These are phyloP conservation scores for Bombycilla garrulus DNA, from an alignment of 2,113 vertebrate species.

Conservation along the genomic window DNA sequence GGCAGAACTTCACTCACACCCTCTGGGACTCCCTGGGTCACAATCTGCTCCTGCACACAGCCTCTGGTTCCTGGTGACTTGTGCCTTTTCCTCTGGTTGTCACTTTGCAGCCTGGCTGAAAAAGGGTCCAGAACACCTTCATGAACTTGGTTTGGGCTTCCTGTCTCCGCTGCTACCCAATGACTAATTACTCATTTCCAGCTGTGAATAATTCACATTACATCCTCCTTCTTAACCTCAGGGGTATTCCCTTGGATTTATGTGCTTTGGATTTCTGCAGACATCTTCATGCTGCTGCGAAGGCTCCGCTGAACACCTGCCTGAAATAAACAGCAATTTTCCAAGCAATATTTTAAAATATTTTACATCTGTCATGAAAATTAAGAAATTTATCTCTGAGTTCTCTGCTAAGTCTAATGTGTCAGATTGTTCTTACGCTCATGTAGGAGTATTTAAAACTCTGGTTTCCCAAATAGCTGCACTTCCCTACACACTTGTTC, in stretches of 20 bases:
- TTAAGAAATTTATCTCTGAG: background rate
- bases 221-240: conserved; percentile 22
- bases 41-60: background rate
- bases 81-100: background rate
- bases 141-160: conserved; percentile 26
- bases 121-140: background rate
- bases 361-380: background rate
- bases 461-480: background rate
- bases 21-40: background rate
- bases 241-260: conserved; percentile 7
- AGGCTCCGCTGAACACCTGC: background rate
- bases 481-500: background rate
- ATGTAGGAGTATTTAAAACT: background rate
- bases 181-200: conserved; percentile 60
- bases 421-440: background rate
- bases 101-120: background rate
- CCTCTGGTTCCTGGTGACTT: background rate
- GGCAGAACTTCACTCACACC: background rate
- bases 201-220: conserved; percentile 49
- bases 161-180: conserved; percentile 23
- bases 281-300: background rate
- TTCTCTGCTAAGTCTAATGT: background rate
- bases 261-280: background rate
- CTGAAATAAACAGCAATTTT: background rate
- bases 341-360: background rate